Evolutionary conservation across 2,797 vertebrate species (phyloP).

Genomic region (Poecilia velifera): DNA sequence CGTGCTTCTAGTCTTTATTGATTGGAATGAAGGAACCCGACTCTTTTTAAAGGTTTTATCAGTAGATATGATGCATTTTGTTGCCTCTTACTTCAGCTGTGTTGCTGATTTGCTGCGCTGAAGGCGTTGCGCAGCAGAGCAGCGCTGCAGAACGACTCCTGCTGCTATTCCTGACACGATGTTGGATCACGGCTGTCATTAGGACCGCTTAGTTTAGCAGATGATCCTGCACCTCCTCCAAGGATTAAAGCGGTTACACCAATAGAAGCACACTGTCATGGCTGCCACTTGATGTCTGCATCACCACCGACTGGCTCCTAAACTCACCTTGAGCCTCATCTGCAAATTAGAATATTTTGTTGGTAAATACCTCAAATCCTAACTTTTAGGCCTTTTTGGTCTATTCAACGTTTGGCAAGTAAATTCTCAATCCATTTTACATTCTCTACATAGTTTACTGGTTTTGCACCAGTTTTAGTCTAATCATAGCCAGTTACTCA

Average conservation of each 20-base stretch:
- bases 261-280: conserved; percentile 21
- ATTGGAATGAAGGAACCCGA: background rate
- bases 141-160: conserved; percentile 25
- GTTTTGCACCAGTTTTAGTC: conserved; percentile 8
- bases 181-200: conserved; percentile 42
- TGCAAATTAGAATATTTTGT: background rate
- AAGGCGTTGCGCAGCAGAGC: conserved; percentile 11
- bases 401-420: background rate
- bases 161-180: conserved; percentile 32
- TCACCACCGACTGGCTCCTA: conserved; percentile 8
- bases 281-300: conserved; percentile 11
- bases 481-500: background rate
- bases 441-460: conserved; percentile 9
- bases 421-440: conserved; percentile 45
- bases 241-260: conserved; percentile 60
- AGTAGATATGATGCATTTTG: background rate
- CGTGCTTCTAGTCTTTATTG: background rate
- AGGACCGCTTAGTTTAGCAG: conserved; percentile 62
- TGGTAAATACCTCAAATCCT: conserved; percentile 18
- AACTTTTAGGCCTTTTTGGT: conserved; percentile 7
- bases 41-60: background rate
- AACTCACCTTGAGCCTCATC: conserved; percentile 10
- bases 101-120: background rate
- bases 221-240: conserved; percentile 57
- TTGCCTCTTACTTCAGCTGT: background rate